A percentile compares a stretch with the other conserved stretches of the same genome.
Evolutionary conservation across 2,888 invertebrate species (phyloP).

Genomic region (Epsilonema sp.): DNA sequence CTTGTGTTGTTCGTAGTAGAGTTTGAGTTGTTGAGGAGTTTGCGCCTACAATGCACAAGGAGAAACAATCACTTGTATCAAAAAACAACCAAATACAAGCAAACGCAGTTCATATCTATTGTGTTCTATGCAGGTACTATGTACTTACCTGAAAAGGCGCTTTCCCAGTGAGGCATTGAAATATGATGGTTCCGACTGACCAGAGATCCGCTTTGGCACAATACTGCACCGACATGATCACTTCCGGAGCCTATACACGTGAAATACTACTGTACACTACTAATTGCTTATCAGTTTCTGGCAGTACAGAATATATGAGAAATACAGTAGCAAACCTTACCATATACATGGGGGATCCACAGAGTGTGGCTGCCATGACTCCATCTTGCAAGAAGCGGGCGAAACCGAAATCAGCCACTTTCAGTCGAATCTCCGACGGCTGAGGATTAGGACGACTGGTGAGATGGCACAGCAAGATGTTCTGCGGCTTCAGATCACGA

Average conservation of each 20-base stretch:
- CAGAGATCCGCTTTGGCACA: no score
- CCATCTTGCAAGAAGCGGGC: conserved; percentile 94
- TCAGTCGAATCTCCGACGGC: conserved; percentile 68
- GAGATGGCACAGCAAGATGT: conserved; percentile 61
- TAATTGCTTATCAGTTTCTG: no score
- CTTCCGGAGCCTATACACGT: no score
- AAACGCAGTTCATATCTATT: not conserved
- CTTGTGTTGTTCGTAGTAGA: no score
- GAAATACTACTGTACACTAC: no score
- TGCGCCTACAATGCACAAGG: not conserved
- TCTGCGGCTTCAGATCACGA: conserved; percentile 95
- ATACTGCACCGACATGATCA: no score
- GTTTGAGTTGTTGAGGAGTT: no score
- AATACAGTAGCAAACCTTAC: no score
- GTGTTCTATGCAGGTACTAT: not conserved
- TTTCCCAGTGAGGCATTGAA: no score
- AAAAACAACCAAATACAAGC: no score
- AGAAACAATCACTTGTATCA: not conserved
- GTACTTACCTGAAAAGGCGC: conserved; percentile 1
- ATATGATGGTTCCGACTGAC: no score
- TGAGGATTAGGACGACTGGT: conserved; percentile 42
- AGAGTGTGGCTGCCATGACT: conserved; percentile 96
- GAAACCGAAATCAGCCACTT: conserved; percentile 98
- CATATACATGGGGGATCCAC: conserved; percentile 99
- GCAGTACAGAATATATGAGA: no score